These are phyloP conservation scores for Penaeus vannamei DNA, from an alignment of 1,140 invertebrate genomes.

Conservation along the genomic window DNA sequence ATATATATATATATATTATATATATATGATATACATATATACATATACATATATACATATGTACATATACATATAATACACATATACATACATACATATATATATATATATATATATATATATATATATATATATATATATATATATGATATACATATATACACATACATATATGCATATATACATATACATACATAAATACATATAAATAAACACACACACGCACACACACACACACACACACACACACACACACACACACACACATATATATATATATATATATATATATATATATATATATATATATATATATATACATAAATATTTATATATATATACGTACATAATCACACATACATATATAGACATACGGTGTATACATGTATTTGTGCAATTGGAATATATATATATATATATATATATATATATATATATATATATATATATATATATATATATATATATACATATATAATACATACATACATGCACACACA, in stretches of 20 bases:
- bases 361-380: neutral
- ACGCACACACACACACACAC: neutral
- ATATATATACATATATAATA: conserved; percentile 34
- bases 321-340: conserved; percentile 36
- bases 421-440: conserved; percentile 28
- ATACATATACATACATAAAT: neutral
- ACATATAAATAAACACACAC: neutral
- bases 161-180: neutral
- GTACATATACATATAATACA: neutral
- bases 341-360: neutral
- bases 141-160: neutral
- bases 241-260: conserved; percentile 19
- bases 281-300: conserved; percentile 5
- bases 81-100: neutral
- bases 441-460: conserved; percentile 26
- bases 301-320: conserved; percentile 35
- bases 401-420: neutral
- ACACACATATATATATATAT: conserved; percentile 10
- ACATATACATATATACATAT: neutral
- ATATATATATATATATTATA: neutral
- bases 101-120: neutral
- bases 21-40: neutral
- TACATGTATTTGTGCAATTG: neutral
- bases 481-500: neutral
- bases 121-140: neutral